Evolutionary conservation across 2,113 vertebrate species (phyloP), one percentile per base, ranked within the genome.

Genomic region (Propithecus coquereli): DNA sequence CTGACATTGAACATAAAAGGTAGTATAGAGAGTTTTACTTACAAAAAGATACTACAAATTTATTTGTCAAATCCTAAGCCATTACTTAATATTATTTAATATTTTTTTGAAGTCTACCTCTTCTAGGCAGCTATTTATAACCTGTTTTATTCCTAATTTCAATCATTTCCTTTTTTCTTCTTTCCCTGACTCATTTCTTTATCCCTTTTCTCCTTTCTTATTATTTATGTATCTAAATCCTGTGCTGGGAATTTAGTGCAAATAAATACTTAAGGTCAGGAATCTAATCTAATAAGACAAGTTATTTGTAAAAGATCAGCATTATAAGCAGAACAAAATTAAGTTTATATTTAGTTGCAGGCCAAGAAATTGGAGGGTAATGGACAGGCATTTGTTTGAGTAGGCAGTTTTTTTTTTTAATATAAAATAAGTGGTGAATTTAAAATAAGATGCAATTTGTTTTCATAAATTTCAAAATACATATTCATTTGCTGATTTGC

Each of bases 231-330:
- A 43, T 88, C 87, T 91, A 57, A 91, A 91, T 82, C 50, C 30
- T 82, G 34, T 90, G 57, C 89, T 95, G 68, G 65, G 90, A 95
- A 93, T 91, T 89, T 68, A 90, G 94, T 93, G 54, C 59, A 52
- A 95, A 96, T 93, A 43, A 47, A 93, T 89, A 87, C 61, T 93
- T 90, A 95, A 88, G 63, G 2, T 80, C 66, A 96, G 95, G 57
- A 95, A 59, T 95, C 57, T 94, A 97, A 94, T 97, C 73, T 73
- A 88, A 92, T 96, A 86, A 98, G 61, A 87, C 70, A 90, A 94
- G 45, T 59, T 74, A 92, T 94, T 97, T 97, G 66, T 93, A 95
- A 96, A 96, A 96, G 71, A 97, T 88, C 77, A 93, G 95, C 65
- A 83, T 77, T 32, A 14, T 97, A 97, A 92, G 17, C 30, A 76